Conservation (phyloP, 2,797 vertebrate genomes). For the Megaceryle alcyon region DNA sequence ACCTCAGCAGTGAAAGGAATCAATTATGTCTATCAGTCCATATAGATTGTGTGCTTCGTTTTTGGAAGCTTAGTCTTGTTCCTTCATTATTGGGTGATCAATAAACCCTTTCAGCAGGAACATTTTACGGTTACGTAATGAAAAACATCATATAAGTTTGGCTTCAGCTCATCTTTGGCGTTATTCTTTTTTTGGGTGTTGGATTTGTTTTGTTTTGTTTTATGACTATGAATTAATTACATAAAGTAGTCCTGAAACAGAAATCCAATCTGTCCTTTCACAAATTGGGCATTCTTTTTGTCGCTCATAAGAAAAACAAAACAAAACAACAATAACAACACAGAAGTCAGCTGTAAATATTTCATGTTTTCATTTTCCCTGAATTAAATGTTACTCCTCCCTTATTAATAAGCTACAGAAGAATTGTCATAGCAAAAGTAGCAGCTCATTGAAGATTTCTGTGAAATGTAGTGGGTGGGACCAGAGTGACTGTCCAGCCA, state of each 20-base stretch:
- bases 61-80: slow-evolving; percentile 37
- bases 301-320: not conserved
- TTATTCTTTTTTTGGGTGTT: not conserved
- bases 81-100: slow-evolving; percentile 61
- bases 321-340: not conserved
- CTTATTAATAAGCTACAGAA: slow-evolving; percentile 39
- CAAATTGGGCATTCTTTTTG: slow-evolving; percentile 1
- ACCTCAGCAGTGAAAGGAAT: slow-evolving; percentile 33
- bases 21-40: slow-evolving; percentile 36
- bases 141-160: slow-evolving; percentile 21
- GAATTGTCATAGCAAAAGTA: slow-evolving; percentile 37
- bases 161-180: slow-evolving; percentile 43
- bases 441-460: not conserved
- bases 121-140: not conserved
- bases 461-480: not conserved
- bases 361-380: slow-evolving; percentile 41
- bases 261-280: slow-evolving; percentile 18
- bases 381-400: slow-evolving; percentile 34
- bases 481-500: not conserved
- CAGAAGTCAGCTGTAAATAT: slow-evolving; percentile 19
- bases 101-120: slow-evolving; percentile 61
- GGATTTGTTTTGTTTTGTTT: not conserved
- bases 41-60: slow-evolving; percentile 30
- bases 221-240: slow-evolving; percentile 51
- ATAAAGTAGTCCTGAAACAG: slow-evolving; percentile 31